A percentile compares a stretch with the other conserved stretches of the same genome.
Evolutionary conservation across 92 coral and sea anemone genomes (phyloP).

Genomic region (Palythoa caribaeorum): DNA sequence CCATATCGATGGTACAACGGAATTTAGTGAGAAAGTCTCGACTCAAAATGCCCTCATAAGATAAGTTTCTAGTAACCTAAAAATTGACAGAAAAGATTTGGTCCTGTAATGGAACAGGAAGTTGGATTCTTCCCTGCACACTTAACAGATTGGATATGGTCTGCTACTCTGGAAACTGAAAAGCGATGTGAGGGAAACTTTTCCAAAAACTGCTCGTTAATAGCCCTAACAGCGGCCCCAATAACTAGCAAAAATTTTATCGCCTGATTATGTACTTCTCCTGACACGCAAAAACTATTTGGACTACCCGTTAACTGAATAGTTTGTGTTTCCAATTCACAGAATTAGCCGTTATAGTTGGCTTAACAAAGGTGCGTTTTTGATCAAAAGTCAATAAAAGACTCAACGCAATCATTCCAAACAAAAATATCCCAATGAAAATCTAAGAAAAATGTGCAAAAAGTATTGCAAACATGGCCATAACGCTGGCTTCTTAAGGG

Average conservation of each 20-base stretch:
- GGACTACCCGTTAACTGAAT: background rate
- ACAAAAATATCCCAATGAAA: no score
- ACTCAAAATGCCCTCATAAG: background rate
- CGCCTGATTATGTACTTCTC: background rate
- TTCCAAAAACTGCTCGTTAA: background rate
- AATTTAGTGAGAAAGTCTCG: conserved; percentile 7
- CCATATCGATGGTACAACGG: background rate
- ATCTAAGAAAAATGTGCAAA: no score
- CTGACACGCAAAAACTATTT: conserved; percentile 5
- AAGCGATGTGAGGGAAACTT: background rate
- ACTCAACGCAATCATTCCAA: no score
- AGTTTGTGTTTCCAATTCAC: background rate
- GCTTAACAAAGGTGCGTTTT: no score
- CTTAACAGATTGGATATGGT: background rate
- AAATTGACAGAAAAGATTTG: background rate
- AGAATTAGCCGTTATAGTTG: background rate
- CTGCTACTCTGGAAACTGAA: background rate
- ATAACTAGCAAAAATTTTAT: background rate
- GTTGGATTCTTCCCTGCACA: background rate
- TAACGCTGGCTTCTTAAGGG: no score
- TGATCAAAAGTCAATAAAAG: no score
- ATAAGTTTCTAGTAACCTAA: background rate
- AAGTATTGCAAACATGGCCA: no score
- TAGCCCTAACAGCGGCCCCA: background rate
- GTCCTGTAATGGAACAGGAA: background rate